Conservation (phyloP, 2,888 invertebrate genomes). For the Cephalotes varians region DNA sequence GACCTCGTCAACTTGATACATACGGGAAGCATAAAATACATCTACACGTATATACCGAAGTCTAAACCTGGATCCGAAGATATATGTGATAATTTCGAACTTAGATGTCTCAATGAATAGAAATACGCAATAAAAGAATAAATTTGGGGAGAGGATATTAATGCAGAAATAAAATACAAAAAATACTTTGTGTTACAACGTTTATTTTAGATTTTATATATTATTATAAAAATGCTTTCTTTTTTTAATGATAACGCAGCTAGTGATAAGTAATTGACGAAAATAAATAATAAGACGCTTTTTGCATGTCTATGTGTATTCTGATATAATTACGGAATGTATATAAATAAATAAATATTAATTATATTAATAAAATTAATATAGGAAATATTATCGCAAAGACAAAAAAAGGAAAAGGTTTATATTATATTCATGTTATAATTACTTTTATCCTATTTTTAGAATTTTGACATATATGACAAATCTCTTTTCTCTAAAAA, state of each 20-base stretch:
- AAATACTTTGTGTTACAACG: background rate
- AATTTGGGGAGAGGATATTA: background rate
- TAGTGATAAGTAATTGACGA: background rate
- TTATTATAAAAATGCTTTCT: background rate
- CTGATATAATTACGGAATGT: background rate
- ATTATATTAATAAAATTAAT: background rate
- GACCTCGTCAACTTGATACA: slow-evolving; percentile 46
- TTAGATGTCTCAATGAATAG: background rate
- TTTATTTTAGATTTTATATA: background rate
- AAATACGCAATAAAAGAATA: background rate
- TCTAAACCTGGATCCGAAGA: background rate
- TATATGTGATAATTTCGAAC: background rate
- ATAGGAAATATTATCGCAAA: background rate
- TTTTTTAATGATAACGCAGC: background rate
- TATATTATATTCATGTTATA: background rate
- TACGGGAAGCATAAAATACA: slow-evolving; percentile 30
- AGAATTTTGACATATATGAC: background rate
- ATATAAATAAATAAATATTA: background rate
- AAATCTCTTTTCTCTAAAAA: background rate
- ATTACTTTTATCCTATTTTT: background rate
- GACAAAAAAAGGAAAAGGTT: background rate
- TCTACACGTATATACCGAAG: background rate
- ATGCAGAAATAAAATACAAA: background rate
- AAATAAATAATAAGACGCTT: background rate
- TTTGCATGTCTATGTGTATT: background rate